These are phyloP conservation scores for Prunella fulvescens DNA, from an alignment of 2,113 vertebrate species.

Conservation along the genomic window DNA sequence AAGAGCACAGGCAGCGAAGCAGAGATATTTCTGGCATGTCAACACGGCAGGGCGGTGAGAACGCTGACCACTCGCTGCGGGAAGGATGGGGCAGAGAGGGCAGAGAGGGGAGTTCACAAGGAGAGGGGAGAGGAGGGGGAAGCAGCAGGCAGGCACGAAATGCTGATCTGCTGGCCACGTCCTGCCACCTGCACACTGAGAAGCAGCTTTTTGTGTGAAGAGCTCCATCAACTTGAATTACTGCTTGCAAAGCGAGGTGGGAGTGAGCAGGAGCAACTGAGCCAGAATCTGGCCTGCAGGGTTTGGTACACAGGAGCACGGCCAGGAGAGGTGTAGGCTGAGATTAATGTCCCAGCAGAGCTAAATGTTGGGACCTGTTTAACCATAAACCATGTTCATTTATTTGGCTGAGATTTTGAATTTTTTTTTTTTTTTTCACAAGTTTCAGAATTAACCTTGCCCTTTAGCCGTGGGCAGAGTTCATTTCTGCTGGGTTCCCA, in stretches of 20 bases:
- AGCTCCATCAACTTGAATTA: constrained; percentile 36
- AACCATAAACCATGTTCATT: neutral
- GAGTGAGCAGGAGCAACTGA: neutral
- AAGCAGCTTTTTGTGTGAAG: neutral
- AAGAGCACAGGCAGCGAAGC: constrained; percentile 3
- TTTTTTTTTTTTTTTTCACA: neutral
- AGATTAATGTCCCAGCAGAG: neutral
- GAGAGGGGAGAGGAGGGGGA: too few species aligned
- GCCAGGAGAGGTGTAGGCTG: neutral
- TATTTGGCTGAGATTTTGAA: neutral
- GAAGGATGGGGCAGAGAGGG: neutral
- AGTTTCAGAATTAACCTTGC: neutral
- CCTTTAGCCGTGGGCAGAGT: neutral
- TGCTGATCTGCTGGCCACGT: neutral
- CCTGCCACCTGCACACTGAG: neutral
- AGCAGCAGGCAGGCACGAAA: neutral
- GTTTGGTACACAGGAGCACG: accelerated
- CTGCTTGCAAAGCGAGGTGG: neutral
- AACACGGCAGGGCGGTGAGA: constrained; percentile 13
- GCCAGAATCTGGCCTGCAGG: neutral
- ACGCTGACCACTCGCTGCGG: constrained; percentile 23
- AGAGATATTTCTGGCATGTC: constrained; percentile 57
- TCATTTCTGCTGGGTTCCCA: accelerated
- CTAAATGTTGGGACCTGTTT: neutral
- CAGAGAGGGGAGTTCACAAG: neutral